Evolutionary conservation across 2,888 invertebrate genomes (phyloP), one percentile per base, ranked within the genome.

Genomic region (Helicoverpa assulta): DNA sequence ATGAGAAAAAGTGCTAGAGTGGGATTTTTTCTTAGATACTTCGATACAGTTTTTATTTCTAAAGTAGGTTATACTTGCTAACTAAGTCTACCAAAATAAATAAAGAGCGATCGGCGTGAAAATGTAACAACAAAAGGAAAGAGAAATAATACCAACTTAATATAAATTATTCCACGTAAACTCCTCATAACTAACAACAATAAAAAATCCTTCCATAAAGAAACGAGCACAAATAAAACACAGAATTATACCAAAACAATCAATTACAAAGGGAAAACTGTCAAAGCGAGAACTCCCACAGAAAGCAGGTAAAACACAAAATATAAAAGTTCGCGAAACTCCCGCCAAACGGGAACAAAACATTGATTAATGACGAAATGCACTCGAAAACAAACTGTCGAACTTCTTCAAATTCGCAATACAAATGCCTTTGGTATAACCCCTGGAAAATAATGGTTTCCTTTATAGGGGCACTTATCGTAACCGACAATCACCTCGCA

Each of bases 361-460:
- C 94, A 94, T 93, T 95, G 94, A 95, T 95, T 93, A 94, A 95
- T 96, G 94, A 94, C 89, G 85, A 94, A 95, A 95, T 96, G 96
- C 96, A 96, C 96, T 96, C 93, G 95, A 93, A 92, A 93, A 94
- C 95, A 94, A 95, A 95, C 95, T 95, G 95, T 95, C 95, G 95
- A 95, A 95, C 93, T 95, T 95, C 95, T 94, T 95, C 95, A 95
- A 95, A 95, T 94, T 91, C 94, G 87, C 93, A 87, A 94, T 95
- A 95, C 95, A 95, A 95, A 95, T 94, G 94, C 92, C 91, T 91
- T 89, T 86, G 86, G 89, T 91, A 91, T 93, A 93, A 93, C 94
- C 94, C 93, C 92, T 92, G 93, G 92, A 86, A 94, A 95, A 95
- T 95, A 95, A 95, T 95, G 94, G 95, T 93, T 95, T 95, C 95